Percentiles rank a stretch among this genome's conserved stretches.
Conservation (phyloP, 2,888 invertebrate species). For the Congeria kusceri region DNA sequence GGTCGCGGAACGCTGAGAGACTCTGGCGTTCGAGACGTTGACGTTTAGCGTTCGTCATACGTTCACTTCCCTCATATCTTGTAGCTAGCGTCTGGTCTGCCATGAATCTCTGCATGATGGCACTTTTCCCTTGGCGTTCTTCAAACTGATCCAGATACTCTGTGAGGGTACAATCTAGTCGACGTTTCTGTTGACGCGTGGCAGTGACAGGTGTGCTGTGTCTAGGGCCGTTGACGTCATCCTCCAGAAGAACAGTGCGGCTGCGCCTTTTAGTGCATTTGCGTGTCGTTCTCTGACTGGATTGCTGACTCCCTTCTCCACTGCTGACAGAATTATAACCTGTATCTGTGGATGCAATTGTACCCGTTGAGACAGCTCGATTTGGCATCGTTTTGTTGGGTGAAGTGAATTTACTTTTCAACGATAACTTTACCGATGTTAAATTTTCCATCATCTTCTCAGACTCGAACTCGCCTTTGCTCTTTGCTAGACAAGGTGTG, state of each 20-base stretch:
- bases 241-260: background rate
- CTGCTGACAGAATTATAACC: slow-evolving; percentile 29
- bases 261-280: background rate
- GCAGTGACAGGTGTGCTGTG: slow-evolving; percentile 52
- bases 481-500: too few relatives aligned
- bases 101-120: slow-evolving; percentile 52
- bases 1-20: slow-evolving; percentile 29
- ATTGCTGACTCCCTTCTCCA: background rate
- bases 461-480: too few relatives aligned
- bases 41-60: background rate
- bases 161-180: slow-evolving; percentile 1
- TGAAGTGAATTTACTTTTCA: slow-evolving; percentile 34
- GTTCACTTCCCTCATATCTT: too few relatives aligned
- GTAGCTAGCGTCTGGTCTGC: slow-evolving; percentile 30
- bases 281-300: background rate
- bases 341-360: slow-evolving; percentile 34
- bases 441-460: background rate
- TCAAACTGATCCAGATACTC: slow-evolving; percentile 17
- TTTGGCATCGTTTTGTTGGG: slow-evolving; percentile 4
- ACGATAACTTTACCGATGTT: slow-evolving; percentile 40
- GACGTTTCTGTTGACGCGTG: slow-evolving; percentile 9
- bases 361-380: slow-evolving; percentile 37
- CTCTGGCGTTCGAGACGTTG: slow-evolving; percentile 12
- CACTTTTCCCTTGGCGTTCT: slow-evolving; percentile 41
- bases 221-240: slow-evolving; percentile 17